Base-by-base conservation (phyloP, 2,888 invertebrate species). In the Tolmerus cingulatus region DNA sequence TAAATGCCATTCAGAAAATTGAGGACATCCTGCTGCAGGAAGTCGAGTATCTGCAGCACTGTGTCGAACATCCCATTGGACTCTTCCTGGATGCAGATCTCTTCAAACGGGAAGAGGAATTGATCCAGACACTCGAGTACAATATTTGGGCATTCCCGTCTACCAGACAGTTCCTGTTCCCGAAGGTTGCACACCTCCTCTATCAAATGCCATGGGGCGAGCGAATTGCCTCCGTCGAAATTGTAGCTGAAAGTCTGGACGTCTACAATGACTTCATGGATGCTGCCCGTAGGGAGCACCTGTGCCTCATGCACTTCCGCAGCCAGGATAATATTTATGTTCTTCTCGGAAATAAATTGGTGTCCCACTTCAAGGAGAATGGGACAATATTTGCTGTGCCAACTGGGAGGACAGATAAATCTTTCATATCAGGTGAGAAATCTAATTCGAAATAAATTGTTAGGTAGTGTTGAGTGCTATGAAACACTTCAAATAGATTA, bases 121-220 rank as follows among this genome's bases (percentile, higher is more conserved):
- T 92, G 2, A 91, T 92, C 34, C 90, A 90, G n/a, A 91, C 92
- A 8, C 87, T 92, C 55, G 92, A 92, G 77, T 92, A 92, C 87
- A 91, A 92, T 89, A 92, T 93, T 8, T 93, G 93, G 93, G 90
- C 92, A 9, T 91, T 93, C 88, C 91, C 92, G 1, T 90, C 91
- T 1, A 89, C 91, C 0, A 90, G 91, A 0, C 81, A 87, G 0
- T 89, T 91, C 27, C 87, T 92, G 2, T 92, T 92, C 79, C 92
- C 92, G 2, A 92, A 91, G 74, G 91, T 91, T 8, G 91, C 92
- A 0, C 92, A 92, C 78, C 89, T 93, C 23, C 88, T 93, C 34
- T 91, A 92, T 86, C 92, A 93, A 88, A 91, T 93, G 92, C 93
- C 93, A 0, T 92, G 92, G 92, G 91, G 91, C 34, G 91, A 92